Evolutionary conservation across 2,797 vertebrate genomes (phyloP).

Genomic region (Scolopax bukidnonensis): DNA sequence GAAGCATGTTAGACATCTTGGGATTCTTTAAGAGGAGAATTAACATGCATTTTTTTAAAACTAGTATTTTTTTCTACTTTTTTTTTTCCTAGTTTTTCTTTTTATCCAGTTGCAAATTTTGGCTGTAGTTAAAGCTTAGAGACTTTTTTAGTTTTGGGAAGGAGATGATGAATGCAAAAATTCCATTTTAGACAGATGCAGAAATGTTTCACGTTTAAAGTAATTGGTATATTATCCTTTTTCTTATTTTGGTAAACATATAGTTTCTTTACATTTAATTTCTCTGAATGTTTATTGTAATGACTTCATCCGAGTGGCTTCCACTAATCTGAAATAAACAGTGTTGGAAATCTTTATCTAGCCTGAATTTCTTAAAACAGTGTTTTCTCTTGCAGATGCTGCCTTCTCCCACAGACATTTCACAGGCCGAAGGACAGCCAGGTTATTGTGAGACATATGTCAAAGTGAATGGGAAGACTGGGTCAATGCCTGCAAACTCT

Average conservation of each 20-base stretch:
- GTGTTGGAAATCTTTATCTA: neutral
- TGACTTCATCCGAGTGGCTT: neutral
- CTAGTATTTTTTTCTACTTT: neutral
- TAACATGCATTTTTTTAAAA: neutral
- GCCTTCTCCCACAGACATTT: neutral
- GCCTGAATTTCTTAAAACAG: neutral
- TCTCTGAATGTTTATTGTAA: neutral
- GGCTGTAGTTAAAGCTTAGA: neutral
- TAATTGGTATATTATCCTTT: neutral
- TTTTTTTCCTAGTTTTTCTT: neutral
- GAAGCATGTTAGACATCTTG: neutral
- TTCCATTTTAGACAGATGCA: neutral
- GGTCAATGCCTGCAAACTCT: neutral
- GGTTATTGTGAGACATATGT: neutral
- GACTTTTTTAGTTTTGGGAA: neutral
- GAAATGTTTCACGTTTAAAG: neutral
- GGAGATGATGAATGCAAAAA: neutral
- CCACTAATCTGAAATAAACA: neutral
- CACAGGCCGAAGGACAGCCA: neutral
- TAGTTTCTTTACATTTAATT: neutral
- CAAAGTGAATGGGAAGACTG: neutral
- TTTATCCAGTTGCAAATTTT: neutral
- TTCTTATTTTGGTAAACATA: neutral
- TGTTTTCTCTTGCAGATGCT: slow-evolving; percentile 54
- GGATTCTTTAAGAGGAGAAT: neutral